phyloP scores from a whole-genome alignment of 2,113 vertebrate genomes.

The Poicephalus gulielmi region DNA sequence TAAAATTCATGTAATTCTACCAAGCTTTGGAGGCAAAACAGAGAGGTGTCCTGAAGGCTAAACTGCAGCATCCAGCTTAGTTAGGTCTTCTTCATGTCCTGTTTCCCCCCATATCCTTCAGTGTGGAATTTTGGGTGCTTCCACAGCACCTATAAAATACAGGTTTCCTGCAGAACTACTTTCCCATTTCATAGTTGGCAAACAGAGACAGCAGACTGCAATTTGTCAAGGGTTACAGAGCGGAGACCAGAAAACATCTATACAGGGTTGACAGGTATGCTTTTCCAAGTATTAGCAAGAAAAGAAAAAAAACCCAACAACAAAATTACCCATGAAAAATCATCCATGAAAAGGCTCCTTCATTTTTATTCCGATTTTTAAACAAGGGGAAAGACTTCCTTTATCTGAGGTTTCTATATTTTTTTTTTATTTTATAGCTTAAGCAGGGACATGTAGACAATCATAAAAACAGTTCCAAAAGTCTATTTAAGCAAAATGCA shows the following conservation, averaged over 20 bases:
- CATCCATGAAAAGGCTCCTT: not conserved
- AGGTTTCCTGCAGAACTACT: not conserved
- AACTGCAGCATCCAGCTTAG: not conserved
- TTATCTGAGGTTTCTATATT: not conserved
- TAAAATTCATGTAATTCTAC: not conserved
- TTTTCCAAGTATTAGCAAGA: not conserved
- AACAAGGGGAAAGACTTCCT: not conserved
- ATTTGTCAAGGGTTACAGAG: not conserved
- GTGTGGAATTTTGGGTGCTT: not conserved
- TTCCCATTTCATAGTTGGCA: not conserved
- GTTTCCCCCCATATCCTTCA: fast-evolving
- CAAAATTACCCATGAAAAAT: not conserved
- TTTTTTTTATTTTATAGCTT: not conserved
- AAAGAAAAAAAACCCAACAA: not conserved
- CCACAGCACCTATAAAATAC: not conserved
- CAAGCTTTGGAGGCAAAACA: not conserved
- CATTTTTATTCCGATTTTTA: not conserved
- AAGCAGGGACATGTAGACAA: not conserved
- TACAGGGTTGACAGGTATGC: not conserved
- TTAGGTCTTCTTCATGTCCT: not conserved
- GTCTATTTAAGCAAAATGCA: not conserved
- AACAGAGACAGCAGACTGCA: not conserved
- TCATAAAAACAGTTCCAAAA: not conserved
- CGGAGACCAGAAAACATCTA: not conserved
- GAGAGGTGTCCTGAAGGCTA: not conserved